Evolutionary conservation across 2,113 vertebrate species (phyloP), one percentile per base, ranked within the genome.

Genomic region (Sorex araneus): DNA sequence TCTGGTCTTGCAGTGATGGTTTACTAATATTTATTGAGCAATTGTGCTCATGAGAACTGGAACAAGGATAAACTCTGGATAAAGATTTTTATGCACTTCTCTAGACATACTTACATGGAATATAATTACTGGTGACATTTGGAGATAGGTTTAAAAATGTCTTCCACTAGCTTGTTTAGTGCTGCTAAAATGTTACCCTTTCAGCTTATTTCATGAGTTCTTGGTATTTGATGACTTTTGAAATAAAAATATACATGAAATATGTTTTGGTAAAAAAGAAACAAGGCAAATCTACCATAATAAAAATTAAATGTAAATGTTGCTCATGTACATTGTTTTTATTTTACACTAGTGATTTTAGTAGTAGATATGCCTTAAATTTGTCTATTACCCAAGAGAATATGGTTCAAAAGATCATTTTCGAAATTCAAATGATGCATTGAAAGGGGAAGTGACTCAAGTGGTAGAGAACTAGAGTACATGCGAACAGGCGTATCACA

Each of bases 51-150:
- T 64, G 4, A 66, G 23, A 11, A 25, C 18, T 45, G 54, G 27
- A 84, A 27, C 8, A 10, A 36, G 16, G 23, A 13, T 40, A 9
- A 36, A 23, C 0, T 16, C 60, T 43, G 18, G 85, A 74, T 15
- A 2, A 30, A 2, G 10, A 18, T 64, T 70, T 71, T 19, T 40
- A 36, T 60, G 18, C 57, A 21, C 19, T 60, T 60, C 6, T 36
- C 19, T 57, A 69, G 23, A 12, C 32, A 9, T 47, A 28, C 10
- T 81, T 78, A 81, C 18, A 28, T 66, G 28, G 64, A 66, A 66
- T 66, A 10, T 75, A 67, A 30, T 80, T 82, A 16, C 73, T 86
- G 80, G 28, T 90, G 71, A 71, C 74, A 67, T 84, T 80, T 77
- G 86, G 70, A 67, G 2, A 18, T 25, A 36, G 19, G 64, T 90